Evolutionary conservation across 1,140 invertebrate genomes (phyloP), one percentile per base, ranked within the genome.

Genomic region (Bombus cullumanus): DNA sequence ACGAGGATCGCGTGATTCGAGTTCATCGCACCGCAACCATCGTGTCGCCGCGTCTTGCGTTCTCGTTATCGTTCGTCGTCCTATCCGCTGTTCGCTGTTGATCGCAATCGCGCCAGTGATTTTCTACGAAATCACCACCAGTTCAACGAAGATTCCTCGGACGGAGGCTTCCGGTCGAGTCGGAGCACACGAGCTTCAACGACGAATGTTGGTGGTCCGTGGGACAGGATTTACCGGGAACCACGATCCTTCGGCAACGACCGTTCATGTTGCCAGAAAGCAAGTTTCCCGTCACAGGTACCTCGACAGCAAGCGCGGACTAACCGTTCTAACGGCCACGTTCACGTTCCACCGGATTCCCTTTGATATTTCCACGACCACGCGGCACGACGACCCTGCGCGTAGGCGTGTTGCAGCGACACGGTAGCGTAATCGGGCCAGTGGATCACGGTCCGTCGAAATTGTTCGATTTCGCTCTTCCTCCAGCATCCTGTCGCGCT

Each of bases 261-360:
- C 39, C 82, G 82, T 94, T 93, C 92, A 95, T 95, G 95, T 94
- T 95, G 93, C 94, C 95, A 77, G 94, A 95, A 94, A 95, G 94
- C 92, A 93, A 93, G 77, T 95, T 95, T 95, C 94, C 95, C 94
- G 92, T 95, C 77, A 95, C 95, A 95, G 95, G 95, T 95, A 94
- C 1, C 2, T 34, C 47, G 18, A 53, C 47, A 2, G 5, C 15
- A 18, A 43, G 3, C 43, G 13, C 43, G 0, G 43, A 43, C 43
- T 0, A 43, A 43, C 12, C 43, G 43, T 15, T 47, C 13, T 0
- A 47, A 47, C 47, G 43, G 15, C 43, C 15, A 1, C 43, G 43
- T 47, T 18, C 15, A 0, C 43, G 15, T 31, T 15, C 4, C 13
- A 64, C 0, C 15, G n/a, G n/a, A 15, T n/a, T 66, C 13, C 1